Evolutionary conservation across 2,888 invertebrate species (phyloP).

Genomic region (Lithophane socia): DNA sequence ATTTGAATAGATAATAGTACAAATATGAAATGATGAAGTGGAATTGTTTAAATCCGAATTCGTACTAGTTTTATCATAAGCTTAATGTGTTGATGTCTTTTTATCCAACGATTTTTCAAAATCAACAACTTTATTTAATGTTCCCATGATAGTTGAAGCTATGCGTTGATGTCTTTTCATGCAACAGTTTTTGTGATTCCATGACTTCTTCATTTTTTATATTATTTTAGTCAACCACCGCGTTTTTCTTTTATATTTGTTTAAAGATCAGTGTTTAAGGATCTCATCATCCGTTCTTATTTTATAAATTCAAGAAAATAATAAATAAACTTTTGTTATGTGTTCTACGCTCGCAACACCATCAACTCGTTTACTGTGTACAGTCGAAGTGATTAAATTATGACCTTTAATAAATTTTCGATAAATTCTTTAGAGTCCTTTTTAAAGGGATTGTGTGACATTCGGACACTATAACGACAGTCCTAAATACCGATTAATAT

Average conservation of each 20-base stretch:
- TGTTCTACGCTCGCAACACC: background rate
- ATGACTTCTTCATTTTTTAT: conserved; percentile 3
- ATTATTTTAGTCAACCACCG: background rate
- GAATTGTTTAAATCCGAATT: background rate
- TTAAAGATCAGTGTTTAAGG: conserved; percentile 7
- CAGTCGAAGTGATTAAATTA: background rate
- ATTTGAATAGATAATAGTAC: conserved; percentile 16
- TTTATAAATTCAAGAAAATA: background rate
- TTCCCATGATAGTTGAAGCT: background rate
- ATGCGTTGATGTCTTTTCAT: conserved; percentile 17
- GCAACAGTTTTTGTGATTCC: background rate
- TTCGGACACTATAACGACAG: background rate
- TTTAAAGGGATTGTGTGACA: background rate
- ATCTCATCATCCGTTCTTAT: conserved; percentile 25
- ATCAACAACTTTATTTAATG: background rate
- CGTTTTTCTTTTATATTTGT: conserved; percentile 4
- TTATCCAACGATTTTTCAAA: background rate
- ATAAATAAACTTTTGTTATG: background rate
- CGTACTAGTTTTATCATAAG: background rate
- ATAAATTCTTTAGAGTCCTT: background rate
- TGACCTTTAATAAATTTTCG: background rate
- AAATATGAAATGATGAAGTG: conserved; percentile 21
- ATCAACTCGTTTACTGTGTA: background rate
- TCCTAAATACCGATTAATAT: conserved; percentile 21
- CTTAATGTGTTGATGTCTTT: background rate